A percentile compares a stretch with the other conserved stretches of the same genome.
phyloP scores from a whole-genome alignment of 2,888 invertebrate species.

The Troides helena region DNA sequence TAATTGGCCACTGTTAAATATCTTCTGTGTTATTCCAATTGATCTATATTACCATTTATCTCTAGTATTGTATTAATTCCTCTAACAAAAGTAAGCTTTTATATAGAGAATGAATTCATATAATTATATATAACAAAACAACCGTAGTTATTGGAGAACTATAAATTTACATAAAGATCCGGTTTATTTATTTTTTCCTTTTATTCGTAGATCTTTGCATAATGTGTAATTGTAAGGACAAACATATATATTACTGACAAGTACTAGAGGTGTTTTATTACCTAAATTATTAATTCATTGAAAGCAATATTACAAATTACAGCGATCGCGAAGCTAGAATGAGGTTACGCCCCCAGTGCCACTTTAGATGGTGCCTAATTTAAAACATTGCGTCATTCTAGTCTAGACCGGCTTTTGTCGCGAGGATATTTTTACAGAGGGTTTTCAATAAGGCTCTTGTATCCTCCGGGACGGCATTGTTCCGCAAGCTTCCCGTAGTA shows the following conservation, averaged over 20 bases:
- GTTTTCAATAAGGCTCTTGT: conserved; percentile 50
- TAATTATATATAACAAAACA: no score
- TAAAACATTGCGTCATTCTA: conserved; percentile 49
- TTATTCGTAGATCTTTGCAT: no score
- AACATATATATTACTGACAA: neutral
- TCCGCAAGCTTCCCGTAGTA: conserved; percentile 39
- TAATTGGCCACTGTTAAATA: no score
- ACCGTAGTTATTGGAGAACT: no score
- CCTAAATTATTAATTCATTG: neutral
- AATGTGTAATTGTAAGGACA: no score
- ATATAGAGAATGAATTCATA: no score
- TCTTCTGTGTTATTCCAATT: no score
- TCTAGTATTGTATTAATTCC: no score
- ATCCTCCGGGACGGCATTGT: conserved; percentile 60
- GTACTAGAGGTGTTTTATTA: neutral
- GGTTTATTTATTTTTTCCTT: no score
- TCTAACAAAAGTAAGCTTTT: no score
- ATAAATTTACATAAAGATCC: no score
- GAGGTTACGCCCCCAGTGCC: conserved; percentile 21
- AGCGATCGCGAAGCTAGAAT: conserved; percentile 24
- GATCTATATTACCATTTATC: no score
- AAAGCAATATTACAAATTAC: conserved; percentile 4
- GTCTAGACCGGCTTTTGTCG: conserved; percentile 59
- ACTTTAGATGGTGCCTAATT: conserved; percentile 48
- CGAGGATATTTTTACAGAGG: conserved; percentile 52